Conservation (phyloP, 2,797 vertebrate genomes). For the Squalus acanthias region DNA sequence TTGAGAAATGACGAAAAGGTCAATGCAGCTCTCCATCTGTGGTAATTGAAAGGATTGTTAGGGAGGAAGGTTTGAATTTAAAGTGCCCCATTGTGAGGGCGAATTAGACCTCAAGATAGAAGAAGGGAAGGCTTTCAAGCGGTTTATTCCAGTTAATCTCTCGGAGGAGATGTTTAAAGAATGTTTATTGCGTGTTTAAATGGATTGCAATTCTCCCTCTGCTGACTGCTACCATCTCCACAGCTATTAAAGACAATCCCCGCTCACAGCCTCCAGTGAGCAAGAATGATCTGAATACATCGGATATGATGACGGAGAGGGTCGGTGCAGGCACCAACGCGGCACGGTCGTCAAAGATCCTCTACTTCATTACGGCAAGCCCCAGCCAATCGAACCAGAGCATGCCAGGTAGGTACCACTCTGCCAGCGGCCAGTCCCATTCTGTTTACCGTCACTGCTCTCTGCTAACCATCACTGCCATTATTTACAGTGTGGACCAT, state of each 20-base stretch:
- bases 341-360: slow-evolving; percentile 75
- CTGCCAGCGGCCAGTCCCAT: not conserved
- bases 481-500: slow-evolving; percentile 81
- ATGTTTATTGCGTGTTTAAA: slow-evolving; percentile 4
- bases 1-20: not conserved
- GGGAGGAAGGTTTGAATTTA: not conserved
- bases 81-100: not conserved
- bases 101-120: not conserved
- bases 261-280: slow-evolving; percentile 47
- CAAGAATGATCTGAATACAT: slow-evolving; percentile 48
- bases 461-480: slow-evolving; percentile 32
- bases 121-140: not conserved
- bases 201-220: slow-evolving; percentile 36
- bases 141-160: not conserved
- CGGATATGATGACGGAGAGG: slow-evolving; percentile 67
- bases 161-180: not conserved
- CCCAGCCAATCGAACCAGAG: slow-evolving; percentile 77
- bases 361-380: slow-evolving; percentile 93
- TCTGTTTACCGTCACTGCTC: not conserved
- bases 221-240: slow-evolving; percentile 38
- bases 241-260: slow-evolving; percentile 66
- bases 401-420: slow-evolving; percentile 80
- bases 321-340: slow-evolving; percentile 71
- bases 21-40: not conserved
- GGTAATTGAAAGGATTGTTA: not conserved